Conservation (phyloP, 2,113 vertebrate species). For the Hiodon alosoides region DNA sequence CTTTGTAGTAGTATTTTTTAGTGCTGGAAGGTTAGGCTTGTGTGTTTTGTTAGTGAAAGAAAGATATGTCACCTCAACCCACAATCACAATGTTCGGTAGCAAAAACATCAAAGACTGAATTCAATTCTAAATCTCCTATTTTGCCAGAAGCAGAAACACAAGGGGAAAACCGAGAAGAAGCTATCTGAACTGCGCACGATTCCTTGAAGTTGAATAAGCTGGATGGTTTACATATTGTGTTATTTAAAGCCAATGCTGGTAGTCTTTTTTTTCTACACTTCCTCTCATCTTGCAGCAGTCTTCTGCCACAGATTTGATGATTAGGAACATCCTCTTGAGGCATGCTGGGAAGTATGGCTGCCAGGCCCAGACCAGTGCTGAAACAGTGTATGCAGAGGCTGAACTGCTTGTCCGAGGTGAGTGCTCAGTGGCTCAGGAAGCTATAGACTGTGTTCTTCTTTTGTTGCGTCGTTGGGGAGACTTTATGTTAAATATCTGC, state of each 20-base stretch:
- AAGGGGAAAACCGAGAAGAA: too few species aligned
- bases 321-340: slow-evolving; percentile 92
- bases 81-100: too few species aligned
- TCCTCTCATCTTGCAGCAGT: slow-evolving; percentile 75
- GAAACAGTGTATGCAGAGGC: slow-evolving; percentile 82
- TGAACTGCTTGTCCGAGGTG: slow-evolving; percentile 92
- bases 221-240: too few species aligned
- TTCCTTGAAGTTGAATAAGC: too few species aligned
- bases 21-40: too few species aligned
- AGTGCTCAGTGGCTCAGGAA: slow-evolving; percentile 20
- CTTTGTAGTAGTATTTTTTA: too few species aligned
- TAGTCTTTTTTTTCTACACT: slow-evolving; percentile 16
- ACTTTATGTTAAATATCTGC: background rate
- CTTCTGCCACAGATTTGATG: slow-evolving; percentile 93
- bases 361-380: slow-evolving; percentile 85
- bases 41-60: too few species aligned
- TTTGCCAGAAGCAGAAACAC: too few species aligned
- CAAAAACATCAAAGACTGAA: too few species aligned
- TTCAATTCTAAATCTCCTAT: too few species aligned
- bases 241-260: background rate
- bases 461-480: background rate
- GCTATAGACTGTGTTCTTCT: slow-evolving; percentile 15
- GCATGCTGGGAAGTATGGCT: slow-evolving; percentile 90
- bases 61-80: too few species aligned
- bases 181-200: too few species aligned